Evolutionary conservation across 2,797 vertebrate genomes (phyloP).

Genomic region (Simalia tracyae): DNA sequence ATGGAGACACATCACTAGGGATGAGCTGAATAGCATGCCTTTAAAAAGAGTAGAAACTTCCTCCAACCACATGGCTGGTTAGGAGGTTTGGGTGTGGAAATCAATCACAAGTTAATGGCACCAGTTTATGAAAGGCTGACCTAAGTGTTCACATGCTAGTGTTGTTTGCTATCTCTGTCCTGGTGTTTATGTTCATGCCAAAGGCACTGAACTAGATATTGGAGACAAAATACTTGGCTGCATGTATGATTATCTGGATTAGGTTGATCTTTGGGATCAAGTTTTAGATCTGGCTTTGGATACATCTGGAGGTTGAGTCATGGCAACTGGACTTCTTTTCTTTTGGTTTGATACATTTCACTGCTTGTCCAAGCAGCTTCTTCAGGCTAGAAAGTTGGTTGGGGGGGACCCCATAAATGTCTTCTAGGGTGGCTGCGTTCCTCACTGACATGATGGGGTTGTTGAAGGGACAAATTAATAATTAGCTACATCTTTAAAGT

Average conservation of each 20-base stretch:
- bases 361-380: no score
- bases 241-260: neutral
- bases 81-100: neutral
- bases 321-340: no score
- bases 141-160: neutral
- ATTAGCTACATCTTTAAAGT: no score
- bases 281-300: neutral
- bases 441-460: no score
- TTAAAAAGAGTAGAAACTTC: neutral
- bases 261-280: neutral
- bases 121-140: neutral
- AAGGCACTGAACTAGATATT: neutral
- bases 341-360: no score
- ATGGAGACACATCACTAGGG: neutral
- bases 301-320: neutral
- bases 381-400: no score
- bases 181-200: neutral
- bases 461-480: no score
- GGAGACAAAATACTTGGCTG: neutral
- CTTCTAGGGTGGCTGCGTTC: no score
- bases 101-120: neutral
- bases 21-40: neutral
- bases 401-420: no score
- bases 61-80: neutral
- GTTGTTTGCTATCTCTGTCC: neutral